Conservation (phyloP, 2,113 vertebrate species). For the Gasterosteus aculeatus region DNA sequence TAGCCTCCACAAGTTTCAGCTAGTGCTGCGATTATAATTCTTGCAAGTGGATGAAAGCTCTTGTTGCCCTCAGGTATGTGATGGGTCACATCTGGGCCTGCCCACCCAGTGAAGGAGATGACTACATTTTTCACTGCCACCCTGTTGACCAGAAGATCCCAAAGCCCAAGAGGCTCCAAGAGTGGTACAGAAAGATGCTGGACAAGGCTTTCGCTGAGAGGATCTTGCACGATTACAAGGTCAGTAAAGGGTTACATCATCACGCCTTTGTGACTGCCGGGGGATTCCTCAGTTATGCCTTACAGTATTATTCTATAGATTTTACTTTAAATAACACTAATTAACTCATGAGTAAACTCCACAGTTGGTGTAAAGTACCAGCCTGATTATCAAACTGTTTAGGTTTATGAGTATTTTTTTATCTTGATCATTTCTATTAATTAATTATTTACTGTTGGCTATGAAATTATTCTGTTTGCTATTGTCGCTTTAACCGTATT, state of each 20-base stretch:
- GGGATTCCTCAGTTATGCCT: not conserved
- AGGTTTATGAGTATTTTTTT: not conserved
- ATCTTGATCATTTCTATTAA: not conserved
- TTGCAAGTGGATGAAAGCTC: not conserved
- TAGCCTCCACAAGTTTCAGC: not conserved
- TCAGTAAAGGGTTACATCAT: slow-evolving; percentile 31
- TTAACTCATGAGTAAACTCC: not conserved
- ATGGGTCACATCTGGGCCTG: slow-evolving; percentile 99
- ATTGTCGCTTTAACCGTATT: not conserved
- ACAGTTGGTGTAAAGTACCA: not conserved
- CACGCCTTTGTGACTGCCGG: not conserved
- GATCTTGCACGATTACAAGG: slow-evolving; percentile 98
- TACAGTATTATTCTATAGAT: not conserved
- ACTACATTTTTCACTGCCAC: slow-evolving; percentile 99
- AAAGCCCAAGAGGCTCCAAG: slow-evolving; percentile 96
- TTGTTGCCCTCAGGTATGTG: slow-evolving; percentile 85
- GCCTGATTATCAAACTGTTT: not conserved
- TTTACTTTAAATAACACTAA: not conserved
- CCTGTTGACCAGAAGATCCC: slow-evolving; percentile 98
- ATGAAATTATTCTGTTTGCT: not conserved
- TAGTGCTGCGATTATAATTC: not conserved
- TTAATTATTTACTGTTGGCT: not conserved
- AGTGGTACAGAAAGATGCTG: slow-evolving; percentile 99
- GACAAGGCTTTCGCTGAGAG: slow-evolving; percentile 98
- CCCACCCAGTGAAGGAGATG: slow-evolving; percentile 97